phyloP scores from a whole-genome alignment of 1,140 invertebrate species.

The Pseudobourletiella spinata region DNA sequence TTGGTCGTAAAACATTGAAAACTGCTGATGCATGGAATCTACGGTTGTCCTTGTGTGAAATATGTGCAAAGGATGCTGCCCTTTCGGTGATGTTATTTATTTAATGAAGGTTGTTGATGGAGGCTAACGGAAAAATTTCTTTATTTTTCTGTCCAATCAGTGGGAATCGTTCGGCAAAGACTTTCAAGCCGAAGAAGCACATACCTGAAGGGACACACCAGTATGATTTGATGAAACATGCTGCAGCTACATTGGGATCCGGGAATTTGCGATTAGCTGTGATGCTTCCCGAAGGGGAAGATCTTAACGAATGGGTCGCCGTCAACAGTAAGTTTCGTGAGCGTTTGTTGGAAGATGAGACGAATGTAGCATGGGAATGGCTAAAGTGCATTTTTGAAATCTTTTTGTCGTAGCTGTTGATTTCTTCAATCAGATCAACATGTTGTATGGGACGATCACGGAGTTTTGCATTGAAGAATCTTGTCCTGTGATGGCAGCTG shows the following conservation, averaged over 20 bases:
- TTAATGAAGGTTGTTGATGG: too few species aligned
- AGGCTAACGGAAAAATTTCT: too few species aligned
- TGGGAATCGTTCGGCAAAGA: constrained; percentile 84
- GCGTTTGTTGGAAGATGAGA: background rate
- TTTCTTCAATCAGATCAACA: constrained; percentile 99
- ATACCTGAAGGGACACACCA: constrained; percentile 98
- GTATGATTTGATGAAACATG: constrained; percentile 99
- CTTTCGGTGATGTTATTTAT: too few species aligned
- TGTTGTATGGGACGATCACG: constrained; percentile 98
- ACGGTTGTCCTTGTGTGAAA: too few species aligned
- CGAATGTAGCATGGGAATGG: background rate
- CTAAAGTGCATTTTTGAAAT: background rate
- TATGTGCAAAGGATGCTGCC: too few species aligned
- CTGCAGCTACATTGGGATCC: constrained; percentile 92
- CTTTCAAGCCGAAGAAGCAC: constrained; percentile 98
- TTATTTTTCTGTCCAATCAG: too few species aligned
- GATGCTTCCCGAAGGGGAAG: constrained; percentile 95
- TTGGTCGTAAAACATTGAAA: too few species aligned
- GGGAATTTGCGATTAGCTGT: constrained; percentile 93
- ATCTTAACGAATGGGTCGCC: constrained; percentile 99
- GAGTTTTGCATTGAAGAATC: constrained; percentile 98
- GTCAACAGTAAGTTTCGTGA: constrained; percentile 83
- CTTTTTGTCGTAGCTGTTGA: constrained; percentile 73
- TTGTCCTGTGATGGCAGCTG: constrained; percentile 93
- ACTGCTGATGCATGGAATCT: too few species aligned